These are phyloP conservation scores for Myioborus miniatus DNA, from an alignment of 2,797 vertebrate species.

Conservation along the genomic window DNA sequence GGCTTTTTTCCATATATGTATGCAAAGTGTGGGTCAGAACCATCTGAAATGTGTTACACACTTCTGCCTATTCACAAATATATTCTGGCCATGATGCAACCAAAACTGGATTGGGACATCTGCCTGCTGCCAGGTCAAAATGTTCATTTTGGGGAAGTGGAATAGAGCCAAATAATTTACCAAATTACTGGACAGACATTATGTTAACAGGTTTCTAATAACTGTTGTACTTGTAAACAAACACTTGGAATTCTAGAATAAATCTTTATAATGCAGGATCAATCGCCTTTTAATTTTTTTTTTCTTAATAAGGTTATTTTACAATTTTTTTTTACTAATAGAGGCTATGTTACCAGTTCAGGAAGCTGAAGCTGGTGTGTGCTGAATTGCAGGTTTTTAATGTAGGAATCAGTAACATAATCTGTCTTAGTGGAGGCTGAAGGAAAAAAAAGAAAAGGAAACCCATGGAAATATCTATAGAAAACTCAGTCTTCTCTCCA, in stretches of 20 bases:
- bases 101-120: background rate
- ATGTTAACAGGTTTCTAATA: background rate
- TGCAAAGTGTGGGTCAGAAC: background rate
- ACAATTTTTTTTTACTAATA: background rate
- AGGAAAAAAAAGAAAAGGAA: background rate
- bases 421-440: background rate
- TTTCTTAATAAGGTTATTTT: background rate
- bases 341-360: background rate
- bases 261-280: background rate
- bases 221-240: background rate
- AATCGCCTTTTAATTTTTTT: background rate
- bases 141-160: background rate
- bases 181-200: background rate
- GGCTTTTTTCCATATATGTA: background rate
- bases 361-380: background rate
- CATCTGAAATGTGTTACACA: rapidly evolving
- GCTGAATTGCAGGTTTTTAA: background rate
- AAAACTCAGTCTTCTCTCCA: background rate
- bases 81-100: background rate
- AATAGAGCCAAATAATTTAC: background rate
- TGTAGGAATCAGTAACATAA: background rate
- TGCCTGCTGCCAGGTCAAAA: background rate
- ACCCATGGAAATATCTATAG: background rate
- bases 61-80: background rate
- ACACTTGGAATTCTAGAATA: background rate